phyloP scores from a whole-genome alignment of 2,113 vertebrate genomes.

The Epinephelus moara region DNA sequence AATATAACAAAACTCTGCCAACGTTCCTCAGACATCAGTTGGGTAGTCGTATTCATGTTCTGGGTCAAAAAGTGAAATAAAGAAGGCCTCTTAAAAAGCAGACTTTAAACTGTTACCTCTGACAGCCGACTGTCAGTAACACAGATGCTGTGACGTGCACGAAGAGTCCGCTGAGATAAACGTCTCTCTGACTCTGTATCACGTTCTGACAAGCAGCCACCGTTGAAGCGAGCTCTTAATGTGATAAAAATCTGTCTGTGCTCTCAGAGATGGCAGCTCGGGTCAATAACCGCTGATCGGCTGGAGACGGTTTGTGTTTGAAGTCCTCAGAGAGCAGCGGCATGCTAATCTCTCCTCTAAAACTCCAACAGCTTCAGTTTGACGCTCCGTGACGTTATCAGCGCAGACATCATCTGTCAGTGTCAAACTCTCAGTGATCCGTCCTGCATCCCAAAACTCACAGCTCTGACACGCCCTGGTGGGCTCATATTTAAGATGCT shows the following conservation, averaged over 20 bases:
- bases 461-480: not conserved
- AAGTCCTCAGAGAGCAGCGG: constrained; percentile 6
- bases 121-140: not conserved
- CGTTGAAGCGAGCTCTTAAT: not conserved
- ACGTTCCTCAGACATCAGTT: too few species aligned
- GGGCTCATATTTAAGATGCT: not conserved
- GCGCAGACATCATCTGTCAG: not conserved
- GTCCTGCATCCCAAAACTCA: not conserved
- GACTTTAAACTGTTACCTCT: not conserved
- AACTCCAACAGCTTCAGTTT: not conserved
- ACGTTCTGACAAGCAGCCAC: not conserved
- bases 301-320: not conserved
- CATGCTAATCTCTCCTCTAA: constrained; percentile 13
- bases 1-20: too few species aligned
- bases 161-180: not conserved
- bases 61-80: not conserved
- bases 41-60: not conserved
- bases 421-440: not conserved
- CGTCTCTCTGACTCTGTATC: not conserved
- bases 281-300: not conserved
- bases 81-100: not conserved
- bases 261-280: not conserved
- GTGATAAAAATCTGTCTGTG: not conserved
- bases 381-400: not conserved
- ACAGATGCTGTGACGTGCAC: not conserved